Percentiles rank a stretch among this genome's conserved stretches.
Evolutionary conservation across 2,888 invertebrate genomes (phyloP).

Genomic region (Nomada ferruginata): DNA sequence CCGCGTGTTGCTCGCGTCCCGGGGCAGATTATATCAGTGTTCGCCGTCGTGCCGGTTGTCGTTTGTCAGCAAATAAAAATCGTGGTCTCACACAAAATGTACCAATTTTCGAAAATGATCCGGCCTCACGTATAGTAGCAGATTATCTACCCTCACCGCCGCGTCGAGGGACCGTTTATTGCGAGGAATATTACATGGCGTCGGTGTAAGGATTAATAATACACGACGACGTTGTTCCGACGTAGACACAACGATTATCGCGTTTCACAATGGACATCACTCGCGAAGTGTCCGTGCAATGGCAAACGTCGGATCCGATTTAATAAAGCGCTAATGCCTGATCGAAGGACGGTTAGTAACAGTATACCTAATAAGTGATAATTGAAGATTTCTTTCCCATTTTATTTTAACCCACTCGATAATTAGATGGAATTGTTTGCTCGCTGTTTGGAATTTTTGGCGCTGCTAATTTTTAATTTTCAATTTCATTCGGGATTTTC

Average conservation of each 20-base stretch:
- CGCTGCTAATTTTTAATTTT: too few species aligned
- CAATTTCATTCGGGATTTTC: too few species aligned
- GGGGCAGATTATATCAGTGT: constrained; percentile 51
- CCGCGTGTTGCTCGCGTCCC: constrained; percentile 45
- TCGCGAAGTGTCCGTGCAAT: constrained; percentile 54
- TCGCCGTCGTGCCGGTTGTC: constrained; percentile 21
- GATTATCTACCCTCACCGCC: constrained; percentile 48
- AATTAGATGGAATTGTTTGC: too few species aligned
- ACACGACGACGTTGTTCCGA: constrained; percentile 48
- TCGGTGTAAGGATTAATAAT: constrained; percentile 68
- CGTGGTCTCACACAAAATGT: constrained; percentile 50
- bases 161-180: constrained; percentile 63
- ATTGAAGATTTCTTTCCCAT: not conserved
- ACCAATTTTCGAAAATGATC: constrained; percentile 56
- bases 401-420: not conserved
- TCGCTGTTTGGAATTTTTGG: too few species aligned
- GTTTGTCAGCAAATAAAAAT: constrained; percentile 49
- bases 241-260: constrained; percentile 63
- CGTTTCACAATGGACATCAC: constrained; percentile 68
- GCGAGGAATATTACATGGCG: constrained; percentile 68
- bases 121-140: constrained; percentile 11
- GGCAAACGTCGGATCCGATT: constrained; percentile 62
- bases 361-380: too few species aligned
- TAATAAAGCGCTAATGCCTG: constrained; percentile 51
- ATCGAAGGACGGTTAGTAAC: constrained; percentile 14